phyloP scores from a whole-genome alignment of 2,888 invertebrate species.

The Hirtodrosophila trivittata region DNA sequence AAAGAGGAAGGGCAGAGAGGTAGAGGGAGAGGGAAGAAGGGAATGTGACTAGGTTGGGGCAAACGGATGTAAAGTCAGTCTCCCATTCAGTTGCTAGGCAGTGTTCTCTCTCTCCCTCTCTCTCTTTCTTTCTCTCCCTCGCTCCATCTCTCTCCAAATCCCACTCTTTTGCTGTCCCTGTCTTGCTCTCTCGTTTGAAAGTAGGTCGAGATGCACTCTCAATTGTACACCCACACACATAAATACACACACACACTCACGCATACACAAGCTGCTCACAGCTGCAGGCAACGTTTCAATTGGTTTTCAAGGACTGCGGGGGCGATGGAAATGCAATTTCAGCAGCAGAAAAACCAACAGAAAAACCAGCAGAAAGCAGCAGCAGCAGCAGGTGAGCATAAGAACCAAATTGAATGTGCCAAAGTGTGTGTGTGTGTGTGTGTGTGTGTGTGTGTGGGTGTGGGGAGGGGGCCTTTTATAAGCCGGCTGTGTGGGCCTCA shows the following conservation, averaged over 20 bases:
- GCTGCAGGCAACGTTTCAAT: conserved; percentile 70
- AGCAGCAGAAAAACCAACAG: conserved; percentile 20
- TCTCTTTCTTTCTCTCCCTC: not conserved
- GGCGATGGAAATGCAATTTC: conserved; percentile 30
- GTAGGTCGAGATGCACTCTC: conserved; percentile 73
- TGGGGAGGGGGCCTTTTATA: conserved; percentile 27
- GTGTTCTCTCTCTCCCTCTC: conserved; percentile 5
- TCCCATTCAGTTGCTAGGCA: conserved; percentile 50
- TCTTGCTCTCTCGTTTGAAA: conserved; percentile 33
- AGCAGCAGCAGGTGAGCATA: conserved; percentile 69
- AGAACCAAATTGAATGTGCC: conserved; percentile 54
- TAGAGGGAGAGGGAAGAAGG: not conserved
- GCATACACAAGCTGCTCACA: conserved; percentile 34
- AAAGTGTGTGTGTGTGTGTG: conserved; percentile 17
- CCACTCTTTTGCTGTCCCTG: not conserved
- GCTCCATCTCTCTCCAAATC: conserved; percentile 16
- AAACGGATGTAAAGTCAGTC: conserved; percentile 16
- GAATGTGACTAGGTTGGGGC: not conserved
- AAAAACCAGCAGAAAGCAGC: conserved; percentile 11
- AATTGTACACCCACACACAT: conserved; percentile 17
- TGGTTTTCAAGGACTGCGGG: conserved; percentile 61
- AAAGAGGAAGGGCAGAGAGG: not conserved
- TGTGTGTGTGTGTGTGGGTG: not conserved
- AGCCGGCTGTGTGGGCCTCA: conserved; percentile 52
- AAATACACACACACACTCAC: conserved; percentile 1